Conservation (phyloP, 2,888 invertebrate species). For the Calliopum simillimum region DNA sequence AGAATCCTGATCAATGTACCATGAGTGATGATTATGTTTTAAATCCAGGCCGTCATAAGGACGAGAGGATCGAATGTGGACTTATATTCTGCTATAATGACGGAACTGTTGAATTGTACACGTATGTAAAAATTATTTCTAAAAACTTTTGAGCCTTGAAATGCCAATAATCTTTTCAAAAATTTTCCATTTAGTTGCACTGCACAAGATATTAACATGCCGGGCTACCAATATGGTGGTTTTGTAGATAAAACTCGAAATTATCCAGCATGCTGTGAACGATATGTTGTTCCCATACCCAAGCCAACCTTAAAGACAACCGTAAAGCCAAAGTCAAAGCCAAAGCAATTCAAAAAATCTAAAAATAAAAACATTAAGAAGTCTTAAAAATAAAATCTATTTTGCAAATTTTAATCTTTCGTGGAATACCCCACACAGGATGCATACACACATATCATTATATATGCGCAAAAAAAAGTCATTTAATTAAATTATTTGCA, state of each 20-base stretch:
- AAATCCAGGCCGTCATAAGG: background rate
- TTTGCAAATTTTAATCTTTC: no score
- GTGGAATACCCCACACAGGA: no score
- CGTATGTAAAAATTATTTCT: background rate
- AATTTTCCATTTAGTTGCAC: background rate
- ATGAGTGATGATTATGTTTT: background rate
- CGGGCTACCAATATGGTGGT: background rate
- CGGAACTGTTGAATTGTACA: background rate
- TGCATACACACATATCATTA: no score
- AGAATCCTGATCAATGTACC: slow-evolving; percentile 5
- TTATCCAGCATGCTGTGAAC: slow-evolving; percentile 3
- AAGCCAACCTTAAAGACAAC: background rate
- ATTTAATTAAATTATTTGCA: no score
- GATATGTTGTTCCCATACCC: background rate
- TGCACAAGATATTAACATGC: background rate
- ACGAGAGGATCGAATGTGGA: background rate
- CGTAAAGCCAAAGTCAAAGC: no score
- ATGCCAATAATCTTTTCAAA: no score
- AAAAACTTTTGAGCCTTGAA: no score
- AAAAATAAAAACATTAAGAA: no score
- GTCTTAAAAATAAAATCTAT: no score
- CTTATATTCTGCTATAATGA: background rate
- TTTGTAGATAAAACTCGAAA: background rate
- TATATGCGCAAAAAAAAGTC: no score
- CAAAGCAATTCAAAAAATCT: no score